phyloP scores from a whole-genome alignment of 1,140 invertebrate genomes.

The Caenorhabditis latens region DNA sequence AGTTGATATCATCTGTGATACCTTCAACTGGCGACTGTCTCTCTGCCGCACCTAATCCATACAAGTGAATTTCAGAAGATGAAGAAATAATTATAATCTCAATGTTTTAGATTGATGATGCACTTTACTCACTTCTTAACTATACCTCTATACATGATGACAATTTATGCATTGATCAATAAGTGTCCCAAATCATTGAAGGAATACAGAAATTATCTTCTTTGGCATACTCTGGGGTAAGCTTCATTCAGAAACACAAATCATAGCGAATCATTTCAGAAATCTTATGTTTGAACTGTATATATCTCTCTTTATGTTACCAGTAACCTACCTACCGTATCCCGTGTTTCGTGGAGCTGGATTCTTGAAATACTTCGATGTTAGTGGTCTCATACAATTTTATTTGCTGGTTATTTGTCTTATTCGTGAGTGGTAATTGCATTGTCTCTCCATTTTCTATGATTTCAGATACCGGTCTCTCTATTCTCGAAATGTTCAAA shows the following conservation, averaged over 20 bases:
- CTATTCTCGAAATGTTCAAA: constrained; percentile 38
- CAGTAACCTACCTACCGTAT: constrained; percentile 19
- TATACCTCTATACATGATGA: not conserved
- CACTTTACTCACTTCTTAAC: constrained; percentile 17
- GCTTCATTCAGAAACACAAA: not conserved
- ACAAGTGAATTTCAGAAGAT: not conserved
- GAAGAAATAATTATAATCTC: not conserved
- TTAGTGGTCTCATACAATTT: constrained; percentile 12
- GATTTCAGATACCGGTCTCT: not conserved
- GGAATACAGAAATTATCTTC: constrained; percentile 2
- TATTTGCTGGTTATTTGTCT: constrained; percentile 3
- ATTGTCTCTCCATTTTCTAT: not conserved
- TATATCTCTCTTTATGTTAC: constrained; percentile 13
- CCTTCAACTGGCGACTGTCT: not conserved
- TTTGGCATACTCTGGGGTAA: constrained; percentile 25
- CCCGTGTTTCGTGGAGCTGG: constrained; percentile 32
- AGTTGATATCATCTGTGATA: not conserved
- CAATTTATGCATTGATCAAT: constrained; percentile 4
- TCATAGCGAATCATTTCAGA: not conserved
- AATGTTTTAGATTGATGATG: not conserved
- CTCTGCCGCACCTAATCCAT: not conserved
- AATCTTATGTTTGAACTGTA: constrained; percentile 14
- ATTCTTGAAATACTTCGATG: constrained; percentile 4
- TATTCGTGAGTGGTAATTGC: not conserved
- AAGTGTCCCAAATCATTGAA: constrained; percentile 9